These are phyloP conservation scores for Carassius auratus DNA, from an alignment of 2,113 vertebrate species.

Conservation along the genomic window DNA sequence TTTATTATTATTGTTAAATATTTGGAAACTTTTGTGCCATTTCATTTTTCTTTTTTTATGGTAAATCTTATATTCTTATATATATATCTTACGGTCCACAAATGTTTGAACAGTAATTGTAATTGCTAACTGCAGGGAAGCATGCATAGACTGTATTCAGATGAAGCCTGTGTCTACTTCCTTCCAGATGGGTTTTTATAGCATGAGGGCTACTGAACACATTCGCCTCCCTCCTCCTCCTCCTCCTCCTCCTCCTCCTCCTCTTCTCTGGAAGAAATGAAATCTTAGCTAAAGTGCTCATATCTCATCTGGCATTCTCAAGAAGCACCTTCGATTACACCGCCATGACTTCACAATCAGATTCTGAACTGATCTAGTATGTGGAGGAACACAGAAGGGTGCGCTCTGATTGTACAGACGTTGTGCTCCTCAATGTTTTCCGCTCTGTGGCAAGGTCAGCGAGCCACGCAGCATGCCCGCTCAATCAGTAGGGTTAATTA, in stretches of 20 bases:
- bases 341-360: slow-evolving; percentile 48
- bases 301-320: slow-evolving; percentile 39
- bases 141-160: background rate
- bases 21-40: too few species aligned
- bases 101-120: background rate
- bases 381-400: background rate
- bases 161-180: background rate
- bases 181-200: background rate
- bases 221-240: background rate
- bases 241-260: background rate
- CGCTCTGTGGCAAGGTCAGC: slow-evolving; percentile 27
- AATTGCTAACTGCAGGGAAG: too few species aligned
- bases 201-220: slow-evolving; percentile 32
- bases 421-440: slow-evolving; percentile 16
- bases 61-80: too few species aligned
- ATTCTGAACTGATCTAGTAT: slow-evolving; percentile 50
- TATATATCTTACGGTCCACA: background rate
- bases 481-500: slow-evolving; percentile 56
- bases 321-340: slow-evolving; percentile 34
- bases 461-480: background rate
- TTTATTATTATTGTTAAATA: too few species aligned
- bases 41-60: too few species aligned
- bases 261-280: background rate
- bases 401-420: slow-evolving; percentile 43
- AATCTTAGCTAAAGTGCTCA: slow-evolving; percentile 42